Percentiles rank a stretch among this genome's conserved stretches.
Conservation (phyloP, 2,797 vertebrate species). For the Crocidura indochinensis region DNA sequence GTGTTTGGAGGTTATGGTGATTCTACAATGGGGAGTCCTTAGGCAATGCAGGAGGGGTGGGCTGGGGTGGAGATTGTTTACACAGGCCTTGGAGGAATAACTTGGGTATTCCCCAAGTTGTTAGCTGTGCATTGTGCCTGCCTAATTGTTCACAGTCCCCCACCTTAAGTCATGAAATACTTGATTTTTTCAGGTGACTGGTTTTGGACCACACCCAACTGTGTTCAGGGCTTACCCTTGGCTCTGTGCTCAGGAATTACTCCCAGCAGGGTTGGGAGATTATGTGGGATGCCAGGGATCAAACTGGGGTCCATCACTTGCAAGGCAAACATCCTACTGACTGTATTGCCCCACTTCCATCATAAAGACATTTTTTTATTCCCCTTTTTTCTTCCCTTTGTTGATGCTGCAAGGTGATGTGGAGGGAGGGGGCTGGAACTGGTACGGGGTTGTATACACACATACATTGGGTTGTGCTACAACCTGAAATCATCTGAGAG, state of each 20-base stretch:
- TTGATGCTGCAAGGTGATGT: too few relatives aligned
- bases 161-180: not conserved
- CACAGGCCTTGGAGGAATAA: constrained; percentile 13
- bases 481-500: too few relatives aligned
- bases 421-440: too few relatives aligned
- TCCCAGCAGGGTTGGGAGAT: too few relatives aligned
- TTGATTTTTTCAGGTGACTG: too few relatives aligned
- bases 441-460: too few relatives aligned
- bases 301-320: not conserved
- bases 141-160: constrained; percentile 22
- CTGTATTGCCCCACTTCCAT: not conserved
- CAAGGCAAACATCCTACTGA: not conserved
- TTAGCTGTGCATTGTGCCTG: not conserved
- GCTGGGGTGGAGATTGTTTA: constrained; percentile 48
- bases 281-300: not conserved
- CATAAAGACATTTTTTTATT: too few relatives aligned
- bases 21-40: constrained; percentile 73
- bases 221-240: too few relatives aligned
- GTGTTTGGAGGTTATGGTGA: constrained; percentile 69
- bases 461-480: too few relatives aligned
- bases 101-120: not conserved
- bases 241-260: not conserved
- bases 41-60: not conserved
- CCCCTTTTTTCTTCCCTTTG: too few relatives aligned
- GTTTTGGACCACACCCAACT: too few relatives aligned